Evolutionary conservation across 1,140 invertebrate genomes (phyloP), one percentile per base, ranked within the genome.

Genomic region (Aphidius gifuensis): DNA sequence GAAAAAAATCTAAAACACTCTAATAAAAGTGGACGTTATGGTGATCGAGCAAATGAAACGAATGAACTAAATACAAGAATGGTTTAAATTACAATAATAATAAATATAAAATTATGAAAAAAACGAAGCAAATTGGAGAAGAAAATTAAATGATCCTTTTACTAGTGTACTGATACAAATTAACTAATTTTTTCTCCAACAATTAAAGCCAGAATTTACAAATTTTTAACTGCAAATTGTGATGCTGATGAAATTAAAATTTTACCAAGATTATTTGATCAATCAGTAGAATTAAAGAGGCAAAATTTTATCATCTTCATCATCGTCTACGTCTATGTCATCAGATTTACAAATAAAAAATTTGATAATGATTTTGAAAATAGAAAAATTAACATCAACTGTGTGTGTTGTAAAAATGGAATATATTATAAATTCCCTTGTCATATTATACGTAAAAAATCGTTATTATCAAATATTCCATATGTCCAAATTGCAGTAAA

Each of bases 121-220:
- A 67, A 83, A 77, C 69, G 90, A 93, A 79, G 84, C 84, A 39
- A 78, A 78, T 21, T 91, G 87, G 85, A 90, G 90, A 9, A 83
- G 91, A 69, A 69, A 80, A 61, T 83, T 88, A 3, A 86, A 84
- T 61, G 92, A 94, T 82, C 92, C 91, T 23, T 94, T 93, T 69
- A 93, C 92, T 11, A 90, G 88, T 9, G 74, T 90, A 39, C 72
- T 60, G 77, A 83, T 56, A 72, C 72, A 7, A 72, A 80, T 16
- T 85, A 85, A 71, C 88, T 90, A 5, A 72, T 91, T 9, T 77
- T 87, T 32, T 90, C 91, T 71, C 69, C 80, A 49, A 79, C 83
- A 9, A 78, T 94, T 0, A 93, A 93, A 80, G 80, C 82, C 38
- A 82, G 89, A 67, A 91, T 94, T 64, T 92, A 94, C 74, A 83